Evolutionary conservation across 2,888 invertebrate genomes (phyloP).

Genomic region (Andricus curvator): DNA sequence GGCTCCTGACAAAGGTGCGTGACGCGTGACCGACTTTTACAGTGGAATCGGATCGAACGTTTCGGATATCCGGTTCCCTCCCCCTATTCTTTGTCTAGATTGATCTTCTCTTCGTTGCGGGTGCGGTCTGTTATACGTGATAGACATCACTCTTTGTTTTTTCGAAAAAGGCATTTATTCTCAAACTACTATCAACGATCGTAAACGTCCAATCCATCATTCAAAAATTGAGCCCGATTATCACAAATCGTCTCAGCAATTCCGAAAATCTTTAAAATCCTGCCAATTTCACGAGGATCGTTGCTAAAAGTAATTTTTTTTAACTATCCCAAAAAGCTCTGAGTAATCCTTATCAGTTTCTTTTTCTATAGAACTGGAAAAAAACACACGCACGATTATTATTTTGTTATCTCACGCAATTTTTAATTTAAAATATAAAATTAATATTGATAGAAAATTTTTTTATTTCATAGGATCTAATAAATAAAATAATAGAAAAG

Average conservation of each 20-base stretch:
- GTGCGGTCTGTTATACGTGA: conserved; percentile 39
- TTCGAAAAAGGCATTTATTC: conserved; percentile 26
- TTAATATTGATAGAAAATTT: too few species aligned
- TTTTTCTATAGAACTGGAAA: too few species aligned
- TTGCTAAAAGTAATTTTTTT: too few species aligned
- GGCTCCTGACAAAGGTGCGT: conserved; percentile 50
- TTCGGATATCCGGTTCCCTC: conserved; percentile 58
- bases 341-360: too few species aligned
- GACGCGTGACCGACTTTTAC: conserved; percentile 62
- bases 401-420: too few species aligned
- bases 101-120: conserved; percentile 38
- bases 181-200: conserved; percentile 26
- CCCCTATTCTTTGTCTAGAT: conserved; percentile 31
- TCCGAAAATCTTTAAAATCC: not conserved
- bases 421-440: too few species aligned
- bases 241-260: not conserved
- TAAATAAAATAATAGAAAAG: too few species aligned
- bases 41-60: conserved; percentile 54
- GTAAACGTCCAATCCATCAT: conserved; percentile 13
- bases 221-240: not conserved
- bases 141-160: conserved; percentile 32
- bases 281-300: too few species aligned
- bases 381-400: too few species aligned
- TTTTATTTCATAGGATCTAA: too few species aligned
- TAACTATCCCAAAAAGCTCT: too few species aligned